Conservation (phyloP, 2,113 vertebrate genomes). For the Aspiorhynchus laticeps region DNA sequence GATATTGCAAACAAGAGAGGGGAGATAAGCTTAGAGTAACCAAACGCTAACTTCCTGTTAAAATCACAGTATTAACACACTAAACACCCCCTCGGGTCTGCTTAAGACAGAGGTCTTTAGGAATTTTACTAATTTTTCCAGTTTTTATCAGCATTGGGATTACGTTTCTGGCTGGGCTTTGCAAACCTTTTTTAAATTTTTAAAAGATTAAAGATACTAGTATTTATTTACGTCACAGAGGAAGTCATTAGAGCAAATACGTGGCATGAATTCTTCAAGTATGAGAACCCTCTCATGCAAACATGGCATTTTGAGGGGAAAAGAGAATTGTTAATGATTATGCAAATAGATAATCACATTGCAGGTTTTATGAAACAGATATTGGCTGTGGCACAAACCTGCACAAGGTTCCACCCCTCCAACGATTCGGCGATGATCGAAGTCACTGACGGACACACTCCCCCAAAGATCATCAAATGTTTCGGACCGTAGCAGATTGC, state of each 20-base stretch:
- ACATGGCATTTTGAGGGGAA: background rate
- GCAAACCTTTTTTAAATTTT: conserved; percentile 20
- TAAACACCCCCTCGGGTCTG: conserved; percentile 2
- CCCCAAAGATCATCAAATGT: conserved; percentile 98
- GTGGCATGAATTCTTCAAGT: background rate
- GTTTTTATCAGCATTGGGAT: conserved; percentile 10
- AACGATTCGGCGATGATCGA: conserved; percentile 98
- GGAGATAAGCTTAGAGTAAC: background rate
- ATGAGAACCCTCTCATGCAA: background rate
- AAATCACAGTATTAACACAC: conserved; percentile 14
- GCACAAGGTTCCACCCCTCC: conserved; percentile 97
- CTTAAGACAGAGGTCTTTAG: background rate
- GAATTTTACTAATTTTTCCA: background rate
- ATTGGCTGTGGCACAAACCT: conserved; percentile 81
- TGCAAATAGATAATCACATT: background rate
- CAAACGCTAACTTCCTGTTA: background rate
- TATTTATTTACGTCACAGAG: conserved; percentile 21
- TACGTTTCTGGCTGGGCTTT: background rate
- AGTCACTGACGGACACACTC: conserved; percentile 95
- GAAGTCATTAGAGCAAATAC: background rate
- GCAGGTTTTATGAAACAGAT: conserved; percentile 11
- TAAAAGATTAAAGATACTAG: background rate
- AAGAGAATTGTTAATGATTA: conserved; percentile 8
- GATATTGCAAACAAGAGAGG: conserved; percentile 9
- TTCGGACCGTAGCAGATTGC: conserved; percentile 98